Base-by-base conservation (phyloP, 2,888 invertebrate genomes). In the Gastracanthus pulcherrimus region DNA sequence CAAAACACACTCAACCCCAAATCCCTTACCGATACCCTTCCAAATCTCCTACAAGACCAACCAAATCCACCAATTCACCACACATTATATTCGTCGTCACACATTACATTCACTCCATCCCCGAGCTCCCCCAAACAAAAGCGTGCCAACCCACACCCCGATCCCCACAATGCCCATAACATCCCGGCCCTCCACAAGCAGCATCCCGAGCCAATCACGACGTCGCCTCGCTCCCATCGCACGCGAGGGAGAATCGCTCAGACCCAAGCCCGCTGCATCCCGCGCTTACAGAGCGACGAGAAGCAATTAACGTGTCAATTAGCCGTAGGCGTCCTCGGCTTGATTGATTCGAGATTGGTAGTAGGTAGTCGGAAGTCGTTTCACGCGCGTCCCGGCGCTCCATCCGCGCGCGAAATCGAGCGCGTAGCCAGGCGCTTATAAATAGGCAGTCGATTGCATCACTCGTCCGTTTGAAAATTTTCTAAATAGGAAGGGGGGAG, bases 241-340 rank as follows among this genome's bases (percentile, higher is more conserved):
- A 19, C n/a, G 3, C 9, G 36, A 4, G 41, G 13, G 41, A 29
- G 29, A 69, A n/a, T 55, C 23, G 55, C 26, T 55, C 11, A 48
- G n/a, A 45, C 29, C 29, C n/a, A n/a, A n/a, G n/a, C n/a, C n/a
- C n/a, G n/a, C n/a, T n/a, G n/a, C n/a, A n/a, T 16, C 13, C 1
- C 13, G 67, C 19, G 29, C 7, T n/a, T 38, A 66, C 13, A 45
- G 41, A 51, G 67, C 36, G 72, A 64, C 82, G 83, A n/a, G n/a
- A 83, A 85, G 87, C 88, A 87, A 88, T 88, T 88, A 87, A 86
- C 88, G 86, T 85, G 71, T 80, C 86, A 87, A 88, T 88, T 88
- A 88, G 85, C 71, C 84, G 71, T 70, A 76, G 83, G 75, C 85
- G 82, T 84, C 85, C 85, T 71, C 72, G 81, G 84, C 85, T 87